Percentiles rank a stretch among this genome's conserved stretches.
Evolutionary conservation across 2,888 invertebrate genomes (phyloP).

Genomic region (Phortica magna): DNA sequence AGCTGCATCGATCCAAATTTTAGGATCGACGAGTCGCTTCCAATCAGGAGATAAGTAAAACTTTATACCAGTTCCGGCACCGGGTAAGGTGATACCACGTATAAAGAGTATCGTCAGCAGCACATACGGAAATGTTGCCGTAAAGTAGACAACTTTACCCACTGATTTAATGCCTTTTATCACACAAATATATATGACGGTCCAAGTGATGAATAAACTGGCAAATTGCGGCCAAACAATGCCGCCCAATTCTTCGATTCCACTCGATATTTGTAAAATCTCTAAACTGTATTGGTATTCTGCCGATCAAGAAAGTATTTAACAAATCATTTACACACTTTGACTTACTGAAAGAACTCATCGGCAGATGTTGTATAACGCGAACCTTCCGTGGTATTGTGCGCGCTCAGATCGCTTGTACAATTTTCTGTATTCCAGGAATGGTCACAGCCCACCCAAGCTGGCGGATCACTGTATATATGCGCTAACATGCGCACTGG

Average conservation of each 20-base stretch:
- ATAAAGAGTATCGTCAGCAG: constrained; percentile 85
- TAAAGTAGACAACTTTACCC: constrained; percentile 86
- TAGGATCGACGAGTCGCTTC: constrained; percentile 85
- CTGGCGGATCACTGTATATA: constrained; percentile 83
- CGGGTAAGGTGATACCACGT: constrained; percentile 88
- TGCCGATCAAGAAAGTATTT: too few relatives aligned
- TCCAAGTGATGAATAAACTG: constrained; percentile 87
- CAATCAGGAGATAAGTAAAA: constrained; percentile 91
- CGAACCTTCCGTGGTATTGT: constrained; percentile 47
- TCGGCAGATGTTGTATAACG: constrained; percentile 83
- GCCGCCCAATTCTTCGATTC: constrained; percentile 86
- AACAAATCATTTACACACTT: background rate
- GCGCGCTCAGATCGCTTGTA: constrained; percentile 62
- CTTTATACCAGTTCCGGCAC: constrained; percentile 86
- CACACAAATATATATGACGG: constrained; percentile 89
- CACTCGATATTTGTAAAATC: constrained; percentile 86
- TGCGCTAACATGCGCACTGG: constrained; percentile 87
- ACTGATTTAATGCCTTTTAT: constrained; percentile 90
- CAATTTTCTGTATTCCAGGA: constrained; percentile 91
- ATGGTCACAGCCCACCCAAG: constrained; percentile 89
- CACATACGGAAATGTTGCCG: constrained; percentile 89
- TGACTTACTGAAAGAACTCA: constrained; percentile 88
- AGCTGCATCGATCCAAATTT: constrained; percentile 95
- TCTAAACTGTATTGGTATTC: constrained; percentile 81
- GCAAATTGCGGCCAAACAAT: constrained; percentile 90